A percentile compares a stretch with the other conserved stretches of the same genome.
Evolutionary conservation across 2,113 vertebrate species (phyloP).

Genomic region (Saimiri boliviensis): DNA sequence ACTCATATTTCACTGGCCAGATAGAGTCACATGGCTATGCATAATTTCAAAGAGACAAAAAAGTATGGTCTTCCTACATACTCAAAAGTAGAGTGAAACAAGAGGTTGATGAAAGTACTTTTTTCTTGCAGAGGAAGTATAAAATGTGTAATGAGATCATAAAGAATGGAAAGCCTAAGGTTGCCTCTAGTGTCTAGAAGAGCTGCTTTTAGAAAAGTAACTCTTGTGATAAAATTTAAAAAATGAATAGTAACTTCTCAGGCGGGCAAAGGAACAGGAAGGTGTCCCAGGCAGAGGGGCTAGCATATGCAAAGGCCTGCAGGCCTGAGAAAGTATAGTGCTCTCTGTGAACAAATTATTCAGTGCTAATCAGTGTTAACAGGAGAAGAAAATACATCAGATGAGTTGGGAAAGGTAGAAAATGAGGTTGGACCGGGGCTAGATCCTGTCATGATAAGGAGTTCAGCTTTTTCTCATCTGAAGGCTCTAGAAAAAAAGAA

Average conservation of each 20-base stretch:
- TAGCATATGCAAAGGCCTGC: background rate
- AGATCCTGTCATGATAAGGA: background rate
- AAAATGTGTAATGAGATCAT: background rate
- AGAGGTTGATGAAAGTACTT: background rate
- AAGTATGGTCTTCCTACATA: background rate
- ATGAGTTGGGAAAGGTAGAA: background rate
- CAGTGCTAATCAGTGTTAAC: background rate
- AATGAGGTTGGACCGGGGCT: background rate
- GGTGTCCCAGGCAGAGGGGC: background rate
- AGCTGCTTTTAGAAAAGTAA: background rate
- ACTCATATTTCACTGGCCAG: background rate
- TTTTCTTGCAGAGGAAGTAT: background rate
- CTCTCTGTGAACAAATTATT: background rate
- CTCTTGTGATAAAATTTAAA: background rate
- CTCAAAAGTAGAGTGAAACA: background rate
- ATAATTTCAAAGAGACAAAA: background rate
- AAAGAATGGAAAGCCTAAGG: background rate
- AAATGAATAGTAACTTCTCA: background rate
- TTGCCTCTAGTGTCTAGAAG: background rate
- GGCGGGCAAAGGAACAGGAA: background rate
- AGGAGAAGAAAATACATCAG: too few species aligned
- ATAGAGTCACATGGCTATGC: background rate
- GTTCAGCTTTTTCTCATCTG: background rate
- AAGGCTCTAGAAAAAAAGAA: too few species aligned
- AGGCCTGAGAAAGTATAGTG: background rate